Evolutionary conservation across 2,113 vertebrate genomes (phyloP).

Genomic region (Anolis sagrei): DNA sequence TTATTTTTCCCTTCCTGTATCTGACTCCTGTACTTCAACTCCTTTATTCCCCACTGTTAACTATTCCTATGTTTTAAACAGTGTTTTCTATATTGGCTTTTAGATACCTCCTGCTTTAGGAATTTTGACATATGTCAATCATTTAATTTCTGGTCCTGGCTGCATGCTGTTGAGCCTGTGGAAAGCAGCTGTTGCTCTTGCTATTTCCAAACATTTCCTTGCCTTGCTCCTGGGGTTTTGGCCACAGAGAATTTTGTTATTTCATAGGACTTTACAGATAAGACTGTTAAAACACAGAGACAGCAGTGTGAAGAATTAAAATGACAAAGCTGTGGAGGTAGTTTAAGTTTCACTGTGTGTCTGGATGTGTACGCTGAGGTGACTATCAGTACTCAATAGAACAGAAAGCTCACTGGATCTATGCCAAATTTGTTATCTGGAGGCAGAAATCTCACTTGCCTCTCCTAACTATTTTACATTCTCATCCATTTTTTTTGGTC

Average conservation of each 20-base stretch:
- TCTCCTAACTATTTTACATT: neutral
- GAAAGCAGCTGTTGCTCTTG: slow-evolving; percentile 55
- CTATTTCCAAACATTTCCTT: slow-evolving; percentile 59
- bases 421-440: neutral
- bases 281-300: slow-evolving; percentile 54
- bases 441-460: neutral
- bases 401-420: neutral
- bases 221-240: slow-evolving; percentile 55
- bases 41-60: neutral
- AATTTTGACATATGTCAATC: neutral
- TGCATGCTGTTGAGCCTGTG: slow-evolving; percentile 40
- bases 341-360: slow-evolving; percentile 46
- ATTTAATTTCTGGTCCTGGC: slow-evolving; percentile 45
- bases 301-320: slow-evolving; percentile 59
- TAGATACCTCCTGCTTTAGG: slow-evolving; percentile 1
- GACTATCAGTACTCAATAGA: neutral
- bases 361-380: slow-evolving; percentile 39
- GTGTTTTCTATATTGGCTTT: neutral
- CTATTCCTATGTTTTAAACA: neutral
- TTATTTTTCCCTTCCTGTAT: neutral
- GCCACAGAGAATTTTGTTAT: slow-evolving; percentile 62
- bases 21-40: neutral
- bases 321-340: slow-evolving; percentile 52
- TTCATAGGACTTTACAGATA: slow-evolving; percentile 65
- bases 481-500: neutral